These are phyloP conservation scores for Rhabdomys dilectus DNA, from an alignment of 2,113 vertebrate species.

Conservation along the genomic window DNA sequence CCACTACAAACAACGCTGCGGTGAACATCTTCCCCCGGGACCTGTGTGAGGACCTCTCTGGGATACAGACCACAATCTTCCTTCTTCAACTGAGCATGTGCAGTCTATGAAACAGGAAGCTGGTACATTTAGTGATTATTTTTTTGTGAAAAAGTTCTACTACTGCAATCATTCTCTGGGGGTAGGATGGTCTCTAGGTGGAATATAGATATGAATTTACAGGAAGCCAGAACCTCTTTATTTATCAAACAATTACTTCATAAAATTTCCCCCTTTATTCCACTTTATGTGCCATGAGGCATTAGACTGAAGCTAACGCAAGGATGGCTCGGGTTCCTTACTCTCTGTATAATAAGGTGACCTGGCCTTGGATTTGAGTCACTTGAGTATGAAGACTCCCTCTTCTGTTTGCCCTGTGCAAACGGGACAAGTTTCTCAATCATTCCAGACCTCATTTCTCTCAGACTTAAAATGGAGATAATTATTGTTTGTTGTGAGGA, in stretches of 20 bases:
- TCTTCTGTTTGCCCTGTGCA: neutral
- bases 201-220: neutral
- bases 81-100: neutral
- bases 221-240: neutral
- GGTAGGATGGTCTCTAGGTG: neutral
- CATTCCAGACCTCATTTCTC: neutral
- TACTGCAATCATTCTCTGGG: neutral
- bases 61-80: constrained; percentile 32
- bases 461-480: neutral
- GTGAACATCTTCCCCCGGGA: constrained; percentile 39
- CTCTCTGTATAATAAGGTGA: neutral
- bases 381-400: neutral
- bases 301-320: neutral
- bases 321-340: neutral
- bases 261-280: neutral
- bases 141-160: constrained; percentile 20
- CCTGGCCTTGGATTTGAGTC: neutral
- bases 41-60: constrained; percentile 36
- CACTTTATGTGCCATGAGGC: neutral
- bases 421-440: neutral
- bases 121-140: neutral
- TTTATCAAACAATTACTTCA: neutral
- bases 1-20: constrained; percentile 38
- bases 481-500: constrained; percentile 42
- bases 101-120: constrained; percentile 58